Conservation (phyloP, 2,113 vertebrate species). For the Octodon degus region DNA sequence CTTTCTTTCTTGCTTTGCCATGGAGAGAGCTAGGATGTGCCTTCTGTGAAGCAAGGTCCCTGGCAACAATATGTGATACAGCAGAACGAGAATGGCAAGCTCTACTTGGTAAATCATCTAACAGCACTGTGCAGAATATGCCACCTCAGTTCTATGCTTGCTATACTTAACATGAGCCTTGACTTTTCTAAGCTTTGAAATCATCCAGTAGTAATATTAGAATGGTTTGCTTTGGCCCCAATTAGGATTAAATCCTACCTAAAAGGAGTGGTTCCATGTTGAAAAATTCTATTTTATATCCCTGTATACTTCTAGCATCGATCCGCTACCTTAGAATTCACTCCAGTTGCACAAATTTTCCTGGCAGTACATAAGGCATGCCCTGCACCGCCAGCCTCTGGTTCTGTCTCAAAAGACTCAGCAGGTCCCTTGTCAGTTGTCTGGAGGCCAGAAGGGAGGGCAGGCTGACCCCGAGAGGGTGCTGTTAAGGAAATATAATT, state of each 20-base stretch:
- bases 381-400: neutral
- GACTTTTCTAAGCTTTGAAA: neutral
- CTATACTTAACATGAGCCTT: neutral
- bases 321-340: neutral
- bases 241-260: neutral
- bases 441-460: neutral
- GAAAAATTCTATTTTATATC: neutral
- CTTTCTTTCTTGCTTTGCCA: neutral
- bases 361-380: no score
- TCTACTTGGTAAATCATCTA: neutral
- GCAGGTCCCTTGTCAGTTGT: neutral
- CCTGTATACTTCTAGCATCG: neutral
- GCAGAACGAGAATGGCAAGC: neutral
- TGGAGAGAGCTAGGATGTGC: neutral
- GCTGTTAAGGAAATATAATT: neutral
- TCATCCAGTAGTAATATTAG: neutral
- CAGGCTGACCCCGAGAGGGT: neutral
- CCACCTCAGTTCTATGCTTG: neutral
- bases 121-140: neutral
- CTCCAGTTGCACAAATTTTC: neutral
- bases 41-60: neutral
- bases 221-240: neutral
- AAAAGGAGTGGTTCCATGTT: neutral
- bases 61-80: neutral
- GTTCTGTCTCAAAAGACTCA: neutral